Conservation (phyloP, 2,797 vertebrate species). For the Meda fulgida region DNA sequence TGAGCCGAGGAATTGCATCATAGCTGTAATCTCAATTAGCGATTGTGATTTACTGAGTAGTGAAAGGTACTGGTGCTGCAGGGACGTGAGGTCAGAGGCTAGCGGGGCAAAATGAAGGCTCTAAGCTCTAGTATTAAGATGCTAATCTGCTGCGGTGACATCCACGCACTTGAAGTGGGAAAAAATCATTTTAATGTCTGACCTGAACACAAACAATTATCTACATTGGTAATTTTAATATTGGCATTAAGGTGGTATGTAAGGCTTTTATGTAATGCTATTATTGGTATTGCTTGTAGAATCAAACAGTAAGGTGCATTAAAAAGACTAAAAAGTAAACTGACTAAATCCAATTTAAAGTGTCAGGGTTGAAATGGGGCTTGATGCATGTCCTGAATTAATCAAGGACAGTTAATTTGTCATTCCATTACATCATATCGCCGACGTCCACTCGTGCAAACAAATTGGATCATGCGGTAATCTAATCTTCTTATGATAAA, state of each 20-base stretch:
- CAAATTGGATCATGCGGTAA: conserved; percentile 77
- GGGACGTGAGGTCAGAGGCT: background rate
- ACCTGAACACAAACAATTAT: background rate
- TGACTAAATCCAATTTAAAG: background rate
- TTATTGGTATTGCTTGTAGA: background rate
- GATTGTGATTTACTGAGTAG: conserved; percentile 20
- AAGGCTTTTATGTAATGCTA: background rate
- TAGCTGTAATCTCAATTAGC: conserved; percentile 43
- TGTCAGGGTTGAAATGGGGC: background rate
- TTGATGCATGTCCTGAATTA: background rate
- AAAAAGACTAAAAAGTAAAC: conserved; percentile 1
- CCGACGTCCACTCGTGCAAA: conserved; percentile 13
- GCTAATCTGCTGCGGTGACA: background rate
- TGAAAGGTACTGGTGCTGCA: background rate
- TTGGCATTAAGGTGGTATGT: background rate
- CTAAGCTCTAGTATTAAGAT: conserved; percentile 16
- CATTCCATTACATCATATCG: conserved; percentile 40
- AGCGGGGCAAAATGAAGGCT: background rate
- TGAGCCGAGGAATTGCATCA: conserved; percentile 26
- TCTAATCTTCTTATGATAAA: conserved; percentile 84
- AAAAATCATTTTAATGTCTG: background rate
- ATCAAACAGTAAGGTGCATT: background rate
- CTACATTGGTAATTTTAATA: background rate
- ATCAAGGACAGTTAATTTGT: background rate
- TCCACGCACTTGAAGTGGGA: background rate